phyloP scores from a whole-genome alignment of 2,888 invertebrate species.

The Phengaris arion region DNA sequence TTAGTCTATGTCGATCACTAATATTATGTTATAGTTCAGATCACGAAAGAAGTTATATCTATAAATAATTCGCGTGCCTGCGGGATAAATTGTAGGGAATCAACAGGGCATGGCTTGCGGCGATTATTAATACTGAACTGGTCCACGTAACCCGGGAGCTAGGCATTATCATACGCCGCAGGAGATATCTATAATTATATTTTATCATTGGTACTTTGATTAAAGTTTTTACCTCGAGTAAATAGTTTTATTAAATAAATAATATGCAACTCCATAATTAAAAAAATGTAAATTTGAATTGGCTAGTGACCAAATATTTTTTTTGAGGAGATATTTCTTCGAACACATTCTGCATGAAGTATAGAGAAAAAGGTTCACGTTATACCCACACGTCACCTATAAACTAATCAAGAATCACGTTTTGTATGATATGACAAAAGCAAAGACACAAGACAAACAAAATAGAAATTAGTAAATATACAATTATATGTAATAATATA shows the following conservation, averaged over 20 bases:
- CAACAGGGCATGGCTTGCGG: constrained; percentile 8
- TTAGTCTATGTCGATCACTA: too few species aligned
- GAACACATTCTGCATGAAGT: too few species aligned
- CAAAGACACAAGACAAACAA: too few species aligned
- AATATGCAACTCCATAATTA: not conserved
- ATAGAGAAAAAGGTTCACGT: too few species aligned
- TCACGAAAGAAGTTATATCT: not conserved
- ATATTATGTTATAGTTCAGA: too few species aligned
- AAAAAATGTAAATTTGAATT: not conserved
- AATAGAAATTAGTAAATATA: too few species aligned
- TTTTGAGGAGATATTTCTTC: too few species aligned
- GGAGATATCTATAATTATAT: constrained; percentile 20
- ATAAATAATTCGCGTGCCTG: constrained; percentile 10
- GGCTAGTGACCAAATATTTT: too few species aligned
- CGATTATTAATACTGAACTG: not conserved
- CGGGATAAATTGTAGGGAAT: constrained; percentile 1
- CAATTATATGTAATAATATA: too few species aligned
- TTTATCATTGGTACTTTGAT: not conserved
- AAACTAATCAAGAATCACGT: too few species aligned
- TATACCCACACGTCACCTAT: too few species aligned
- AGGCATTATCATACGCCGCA: constrained; percentile 36
- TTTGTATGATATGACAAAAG: too few species aligned
- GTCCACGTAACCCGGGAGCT: constrained; percentile 40
- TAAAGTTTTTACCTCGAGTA: constrained; percentile 13
- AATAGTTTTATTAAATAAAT: not conserved